Conservation (phyloP, 2,888 invertebrate species). For the Eupithecia subfuscata region DNA sequence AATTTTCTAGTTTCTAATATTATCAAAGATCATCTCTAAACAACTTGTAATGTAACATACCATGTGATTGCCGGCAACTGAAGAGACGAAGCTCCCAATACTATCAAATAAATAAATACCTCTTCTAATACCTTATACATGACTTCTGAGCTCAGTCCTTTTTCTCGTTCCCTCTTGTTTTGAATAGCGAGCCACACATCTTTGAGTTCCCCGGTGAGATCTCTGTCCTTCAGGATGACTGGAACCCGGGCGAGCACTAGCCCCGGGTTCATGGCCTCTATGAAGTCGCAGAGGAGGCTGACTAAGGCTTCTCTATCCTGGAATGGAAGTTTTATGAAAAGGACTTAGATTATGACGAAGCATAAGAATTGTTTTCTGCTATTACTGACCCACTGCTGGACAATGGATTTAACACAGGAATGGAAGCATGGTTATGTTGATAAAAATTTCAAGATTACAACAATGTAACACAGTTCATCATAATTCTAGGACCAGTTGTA, state of each 20-base stretch:
- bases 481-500: not conserved
- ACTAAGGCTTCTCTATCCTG: slow-evolving; percentile 87
- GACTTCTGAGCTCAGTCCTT: slow-evolving; percentile 73
- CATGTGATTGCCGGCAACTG: not conserved
- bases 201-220: slow-evolving; percentile 88
- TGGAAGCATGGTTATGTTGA: not conserved
- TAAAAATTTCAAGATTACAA: not conserved
- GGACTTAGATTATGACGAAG: not conserved
- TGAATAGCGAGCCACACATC: slow-evolving; percentile 90
- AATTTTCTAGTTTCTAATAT: not conserved
- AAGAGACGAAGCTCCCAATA: slow-evolving; percentile 10
- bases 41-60: not conserved
- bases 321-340: slow-evolving; percentile 9
- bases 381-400: not conserved
- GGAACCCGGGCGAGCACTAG: slow-evolving; percentile 84
- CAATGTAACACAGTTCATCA: not conserved
- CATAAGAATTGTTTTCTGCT: not conserved
- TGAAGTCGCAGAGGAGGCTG: slow-evolving; percentile 88
- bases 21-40: too few relatives aligned
- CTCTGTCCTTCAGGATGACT: slow-evolving; percentile 86
- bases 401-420: not conserved
- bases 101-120: slow-evolving; percentile 6
- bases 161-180: slow-evolving; percentile 82
- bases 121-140: slow-evolving; percentile 73
- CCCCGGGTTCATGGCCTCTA: slow-evolving; percentile 89